These are phyloP conservation scores for Oxyscelio sp. DNA, from an alignment of 2,888 invertebrate genomes.

Conservation along the genomic window DNA sequence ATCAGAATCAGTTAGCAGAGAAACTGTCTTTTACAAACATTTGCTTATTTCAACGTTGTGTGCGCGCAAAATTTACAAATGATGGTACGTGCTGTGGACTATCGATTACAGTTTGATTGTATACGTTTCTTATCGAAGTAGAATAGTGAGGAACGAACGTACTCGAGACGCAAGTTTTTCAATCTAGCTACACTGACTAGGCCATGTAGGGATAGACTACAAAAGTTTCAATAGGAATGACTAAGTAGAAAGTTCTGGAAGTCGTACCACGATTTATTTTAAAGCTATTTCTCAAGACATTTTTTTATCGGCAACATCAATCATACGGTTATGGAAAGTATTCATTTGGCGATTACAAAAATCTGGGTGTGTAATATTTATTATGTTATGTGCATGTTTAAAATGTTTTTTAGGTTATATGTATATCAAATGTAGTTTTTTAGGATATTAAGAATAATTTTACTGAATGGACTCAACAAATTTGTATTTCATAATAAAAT, in stretches of 20 bases:
- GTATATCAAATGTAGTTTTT: no score
- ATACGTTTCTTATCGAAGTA: slow-evolving; percentile 1
- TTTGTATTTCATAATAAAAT: no score
- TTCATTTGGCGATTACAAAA: no score
- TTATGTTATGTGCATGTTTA: no score
- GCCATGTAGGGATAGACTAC: background rate
- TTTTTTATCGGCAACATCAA: no score
- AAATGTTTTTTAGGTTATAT: no score
- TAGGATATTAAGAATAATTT: no score
- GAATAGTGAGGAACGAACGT: background rate
- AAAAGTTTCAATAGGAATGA: background rate
- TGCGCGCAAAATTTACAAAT: background rate
- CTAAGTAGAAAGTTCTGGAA: background rate
- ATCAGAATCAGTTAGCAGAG: background rate
- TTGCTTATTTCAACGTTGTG: background rate
- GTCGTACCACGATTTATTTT: background rate
- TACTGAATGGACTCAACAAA: no score
- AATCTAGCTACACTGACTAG: background rate
- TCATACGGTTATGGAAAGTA: no score
- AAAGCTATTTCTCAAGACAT: no score
- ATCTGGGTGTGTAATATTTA: no score
- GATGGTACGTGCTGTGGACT: background rate
- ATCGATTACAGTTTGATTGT: background rate
- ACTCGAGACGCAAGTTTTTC: background rate
- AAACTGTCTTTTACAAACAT: background rate